These are phyloP conservation scores for Chironomus tepperi DNA, from an alignment of 1,140 invertebrate species.

Conservation along the genomic window DNA sequence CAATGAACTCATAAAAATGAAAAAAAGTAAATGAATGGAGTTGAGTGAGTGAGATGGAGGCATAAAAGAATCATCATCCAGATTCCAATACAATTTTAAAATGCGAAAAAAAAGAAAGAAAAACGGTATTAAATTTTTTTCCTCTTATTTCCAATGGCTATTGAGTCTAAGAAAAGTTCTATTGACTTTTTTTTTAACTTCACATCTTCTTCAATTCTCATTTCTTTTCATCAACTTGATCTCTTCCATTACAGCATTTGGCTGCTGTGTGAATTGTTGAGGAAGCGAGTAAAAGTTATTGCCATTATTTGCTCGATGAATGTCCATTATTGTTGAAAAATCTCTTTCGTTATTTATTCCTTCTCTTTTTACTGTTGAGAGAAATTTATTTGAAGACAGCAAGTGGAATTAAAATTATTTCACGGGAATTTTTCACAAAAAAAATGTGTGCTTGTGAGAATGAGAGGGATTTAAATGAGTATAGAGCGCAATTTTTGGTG, in stretches of 20 bases:
- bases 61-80: background rate
- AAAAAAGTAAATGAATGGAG: background rate
- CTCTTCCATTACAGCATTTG: background rate
- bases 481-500: no score
- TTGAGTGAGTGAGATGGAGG: background rate
- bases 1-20: conserved; percentile 19
- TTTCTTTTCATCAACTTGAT: background rate
- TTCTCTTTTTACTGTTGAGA: no score
- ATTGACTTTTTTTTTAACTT: background rate
- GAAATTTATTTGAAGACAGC: background rate
- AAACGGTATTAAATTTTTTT: conserved; percentile 3
- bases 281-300: conserved; percentile 4
- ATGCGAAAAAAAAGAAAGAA: conserved; percentile 5
- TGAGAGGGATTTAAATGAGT: no score
- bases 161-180: background rate
- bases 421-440: no score
- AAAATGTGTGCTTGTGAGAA: no score
- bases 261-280: conserved; percentile 3
- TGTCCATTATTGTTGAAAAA: background rate
- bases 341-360: no score
- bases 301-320: background rate
- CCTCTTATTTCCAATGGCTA: background rate
- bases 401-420: background rate
- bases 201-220: no score
- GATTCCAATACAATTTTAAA: background rate